These are phyloP conservation scores for Ophion ellenae DNA, from an alignment of 2,888 invertebrate genomes.

Conservation along the genomic window DNA sequence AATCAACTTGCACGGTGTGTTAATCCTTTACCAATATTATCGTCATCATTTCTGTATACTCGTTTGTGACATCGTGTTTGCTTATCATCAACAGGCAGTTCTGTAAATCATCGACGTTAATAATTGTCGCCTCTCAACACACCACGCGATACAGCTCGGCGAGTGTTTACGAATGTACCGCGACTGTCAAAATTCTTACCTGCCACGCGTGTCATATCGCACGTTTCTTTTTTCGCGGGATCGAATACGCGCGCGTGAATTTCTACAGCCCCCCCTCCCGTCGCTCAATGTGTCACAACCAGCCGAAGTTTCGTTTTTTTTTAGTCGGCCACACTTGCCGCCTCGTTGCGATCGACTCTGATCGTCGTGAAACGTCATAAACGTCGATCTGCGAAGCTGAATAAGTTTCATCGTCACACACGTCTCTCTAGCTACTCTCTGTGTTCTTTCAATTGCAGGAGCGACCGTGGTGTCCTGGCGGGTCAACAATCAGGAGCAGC, in stretches of 20 bases:
- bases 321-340: neutral
- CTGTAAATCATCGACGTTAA: neutral
- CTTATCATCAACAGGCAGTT: neutral
- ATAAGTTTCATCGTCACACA: neutral
- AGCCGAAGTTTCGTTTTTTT: neutral
- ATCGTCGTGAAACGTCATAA: neutral
- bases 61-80: neutral
- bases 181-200: constrained; percentile 24
- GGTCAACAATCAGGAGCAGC: constrained; percentile 97
- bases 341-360: neutral
- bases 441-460: constrained; percentile 85
- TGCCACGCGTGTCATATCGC: constrained; percentile 4
- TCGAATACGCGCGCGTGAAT: constrained; percentile 25
- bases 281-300: neutral
- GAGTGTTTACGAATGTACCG: constrained; percentile 15
- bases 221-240: constrained; percentile 51
- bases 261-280: neutral
- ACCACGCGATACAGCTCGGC: neutral
- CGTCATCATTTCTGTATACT: neutral
- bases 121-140: neutral
- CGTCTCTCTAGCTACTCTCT: neutral
- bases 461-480: constrained; percentile 98
- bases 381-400: neutral
- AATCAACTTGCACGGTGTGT: constrained; percentile 96
- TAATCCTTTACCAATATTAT: constrained; percentile 51